These are phyloP conservation scores for Cyclophora albipunctata DNA, from an alignment of 2,888 invertebrate species.

Conservation along the genomic window DNA sequence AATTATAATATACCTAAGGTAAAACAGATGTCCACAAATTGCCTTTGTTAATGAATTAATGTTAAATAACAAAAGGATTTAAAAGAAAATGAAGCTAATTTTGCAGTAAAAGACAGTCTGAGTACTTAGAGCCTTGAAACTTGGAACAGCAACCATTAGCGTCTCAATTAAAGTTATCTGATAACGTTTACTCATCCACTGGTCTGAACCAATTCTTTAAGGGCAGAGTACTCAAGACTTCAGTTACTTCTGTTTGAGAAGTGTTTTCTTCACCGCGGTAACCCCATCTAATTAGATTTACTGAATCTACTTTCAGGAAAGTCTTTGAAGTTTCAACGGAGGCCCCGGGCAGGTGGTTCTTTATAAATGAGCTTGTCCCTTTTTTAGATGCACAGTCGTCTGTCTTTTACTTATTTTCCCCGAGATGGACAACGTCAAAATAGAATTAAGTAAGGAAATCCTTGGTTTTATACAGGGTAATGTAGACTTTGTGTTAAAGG, in stretches of 20 bases:
- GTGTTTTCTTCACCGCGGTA: constrained; percentile 5
- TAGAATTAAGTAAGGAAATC: background rate
- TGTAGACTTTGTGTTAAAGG: no score
- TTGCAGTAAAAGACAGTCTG: no score
- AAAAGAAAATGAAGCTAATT: no score
- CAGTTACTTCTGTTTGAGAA: background rate
- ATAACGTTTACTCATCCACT: background rate
- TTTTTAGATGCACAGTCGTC: constrained; percentile 13
- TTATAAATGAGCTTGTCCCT: constrained; percentile 20
- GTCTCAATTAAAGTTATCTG: background rate
- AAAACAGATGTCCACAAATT: no score
- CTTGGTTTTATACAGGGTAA: no score
- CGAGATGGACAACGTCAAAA: constrained; percentile 7
- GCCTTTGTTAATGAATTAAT: no score
- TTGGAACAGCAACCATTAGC: background rate
- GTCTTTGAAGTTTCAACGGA: constrained; percentile 29
- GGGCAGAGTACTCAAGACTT: constrained; percentile 1
- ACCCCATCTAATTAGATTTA: constrained; percentile 35
- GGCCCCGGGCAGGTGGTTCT: constrained; percentile 25
- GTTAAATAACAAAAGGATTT: no score
- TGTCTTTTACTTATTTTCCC: constrained; percentile 9
- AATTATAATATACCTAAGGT: no score
- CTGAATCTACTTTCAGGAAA: constrained; percentile 29
- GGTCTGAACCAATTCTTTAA: background rate
- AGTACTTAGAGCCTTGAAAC: no score